phyloP scores from a whole-genome alignment of 2,888 invertebrate species.

The Trissolcus brochymenae region DNA sequence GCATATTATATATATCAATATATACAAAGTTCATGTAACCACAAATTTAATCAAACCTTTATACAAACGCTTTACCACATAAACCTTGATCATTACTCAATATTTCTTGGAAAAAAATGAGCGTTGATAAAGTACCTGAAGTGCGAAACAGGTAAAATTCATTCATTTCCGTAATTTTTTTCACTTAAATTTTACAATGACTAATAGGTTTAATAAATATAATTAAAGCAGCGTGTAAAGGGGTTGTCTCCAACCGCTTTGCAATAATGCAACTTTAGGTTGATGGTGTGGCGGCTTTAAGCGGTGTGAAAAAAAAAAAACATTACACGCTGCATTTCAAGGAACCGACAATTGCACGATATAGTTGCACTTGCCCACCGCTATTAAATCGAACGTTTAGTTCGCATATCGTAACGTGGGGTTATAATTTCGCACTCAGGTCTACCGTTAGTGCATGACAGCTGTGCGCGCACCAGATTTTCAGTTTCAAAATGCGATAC shows the following conservation, averaged over 20 bases:
- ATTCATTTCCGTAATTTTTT: conserved; percentile 45
- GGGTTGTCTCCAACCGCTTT: conserved; percentile 29
- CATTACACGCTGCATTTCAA: conserved; percentile 40
- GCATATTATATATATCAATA: no score
- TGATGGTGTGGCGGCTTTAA: conserved; percentile 52
- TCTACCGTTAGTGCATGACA: conserved; percentile 41
- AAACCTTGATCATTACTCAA: not conserved
- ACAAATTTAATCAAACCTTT: no score
- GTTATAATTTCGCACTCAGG: conserved; percentile 57
- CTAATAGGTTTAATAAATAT: conserved; percentile 37
- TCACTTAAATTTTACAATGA: conserved; percentile 6
- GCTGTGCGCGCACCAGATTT: conserved; percentile 52
- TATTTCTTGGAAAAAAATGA: conserved; percentile 16
- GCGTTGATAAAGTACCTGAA: conserved; percentile 12
- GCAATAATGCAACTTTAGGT: conserved; percentile 17
- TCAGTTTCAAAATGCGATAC: conserved; percentile 46
- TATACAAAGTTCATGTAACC: no score
- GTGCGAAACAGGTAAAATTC: conserved; percentile 40
- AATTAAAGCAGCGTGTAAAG: conserved; percentile 47
- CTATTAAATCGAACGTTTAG: conserved; percentile 53
- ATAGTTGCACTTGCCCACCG: conserved; percentile 48
- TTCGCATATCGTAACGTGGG: conserved; percentile 48
- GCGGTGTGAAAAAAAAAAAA: conserved; percentile 53
- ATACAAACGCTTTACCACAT: no score
- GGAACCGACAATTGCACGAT: conserved; percentile 46